Evolutionary conservation across 1,140 invertebrate genomes (phyloP).

Genomic region (Drosophila melanica): DNA sequence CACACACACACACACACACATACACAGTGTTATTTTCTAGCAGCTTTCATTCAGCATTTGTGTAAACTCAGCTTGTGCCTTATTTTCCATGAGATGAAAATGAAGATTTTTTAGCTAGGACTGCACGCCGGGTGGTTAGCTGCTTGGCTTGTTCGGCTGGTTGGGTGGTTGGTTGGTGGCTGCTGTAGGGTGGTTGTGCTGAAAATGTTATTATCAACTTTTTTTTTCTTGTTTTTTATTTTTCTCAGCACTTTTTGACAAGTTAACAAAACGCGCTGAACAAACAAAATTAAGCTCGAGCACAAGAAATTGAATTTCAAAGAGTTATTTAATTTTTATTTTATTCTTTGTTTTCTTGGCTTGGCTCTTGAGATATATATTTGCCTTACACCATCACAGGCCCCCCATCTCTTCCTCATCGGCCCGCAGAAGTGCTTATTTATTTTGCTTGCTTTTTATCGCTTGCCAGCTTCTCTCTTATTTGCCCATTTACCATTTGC

Average conservation of each 20-base stretch:
- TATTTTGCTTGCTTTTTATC: constrained; percentile 24
- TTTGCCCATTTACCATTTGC: constrained; percentile 17
- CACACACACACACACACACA: too few relatives aligned
- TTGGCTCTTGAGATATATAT: constrained; percentile 12
- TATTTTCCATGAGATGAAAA: constrained; percentile 34
- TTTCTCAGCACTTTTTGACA: constrained; percentile 32
- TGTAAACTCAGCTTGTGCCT: constrained; percentile 45
- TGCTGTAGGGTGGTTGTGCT: constrained; percentile 8
- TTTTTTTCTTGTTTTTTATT: constrained; percentile 13
- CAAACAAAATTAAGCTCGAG: constrained; percentile 71
- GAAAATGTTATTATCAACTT: constrained; percentile 64
- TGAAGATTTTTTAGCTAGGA: constrained; percentile 7
- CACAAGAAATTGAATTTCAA: constrained; percentile 72
- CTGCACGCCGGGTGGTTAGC: constrained; percentile 7
- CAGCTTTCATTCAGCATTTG: constrained; percentile 44
- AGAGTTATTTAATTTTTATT: constrained; percentile 64
- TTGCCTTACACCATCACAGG: not conserved
- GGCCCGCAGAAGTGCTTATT: constrained; percentile 50
- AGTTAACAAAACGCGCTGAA: constrained; percentile 44
- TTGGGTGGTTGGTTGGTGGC: constrained; percentile 3
- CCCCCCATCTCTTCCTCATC: too few relatives aligned
- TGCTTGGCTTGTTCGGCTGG: constrained; percentile 6
- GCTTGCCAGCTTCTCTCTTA: constrained; percentile 22
- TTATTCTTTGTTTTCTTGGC: constrained; percentile 13
- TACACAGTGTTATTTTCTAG: constrained; percentile 10